These are phyloP conservation scores for Aethes cnicana DNA, from an alignment of 2,888 invertebrate genomes.

Conservation along the genomic window DNA sequence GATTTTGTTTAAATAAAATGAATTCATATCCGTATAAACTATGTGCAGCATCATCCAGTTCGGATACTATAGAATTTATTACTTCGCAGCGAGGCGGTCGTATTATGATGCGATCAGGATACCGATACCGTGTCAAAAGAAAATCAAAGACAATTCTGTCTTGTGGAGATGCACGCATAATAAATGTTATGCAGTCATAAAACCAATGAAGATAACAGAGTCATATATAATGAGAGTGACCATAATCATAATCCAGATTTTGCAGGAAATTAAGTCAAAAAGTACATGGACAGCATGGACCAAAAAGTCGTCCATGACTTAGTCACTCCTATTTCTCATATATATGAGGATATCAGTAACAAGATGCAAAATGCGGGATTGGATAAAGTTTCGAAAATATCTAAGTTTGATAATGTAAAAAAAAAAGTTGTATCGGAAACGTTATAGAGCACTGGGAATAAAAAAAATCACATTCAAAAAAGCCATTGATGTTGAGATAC, in stretches of 20 bases:
- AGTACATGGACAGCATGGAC: slow-evolving; percentile 20
- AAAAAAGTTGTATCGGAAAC: slow-evolving; percentile 16
- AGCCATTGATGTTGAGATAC: slow-evolving; percentile 6
- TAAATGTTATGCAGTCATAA: background rate
- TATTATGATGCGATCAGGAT: slow-evolving; percentile 6
- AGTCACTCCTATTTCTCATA: slow-evolving; percentile 14
- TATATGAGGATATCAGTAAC: slow-evolving; percentile 14
- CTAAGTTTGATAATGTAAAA: slow-evolving; percentile 10
- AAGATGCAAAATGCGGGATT: slow-evolving; percentile 15
- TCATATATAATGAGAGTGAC: no score
- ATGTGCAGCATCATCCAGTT: background rate
- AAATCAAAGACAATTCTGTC: slow-evolving; percentile 1
- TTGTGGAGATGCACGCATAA: background rate
- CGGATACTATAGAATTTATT: slow-evolving; percentile 4
- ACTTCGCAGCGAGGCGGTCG: slow-evolving; percentile 1
- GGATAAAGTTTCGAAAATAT: slow-evolving; percentile 8
- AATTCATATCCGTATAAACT: background rate
- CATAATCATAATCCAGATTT: slow-evolving; percentile 9
- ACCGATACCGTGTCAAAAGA: background rate
- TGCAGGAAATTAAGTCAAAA: slow-evolving; percentile 20
- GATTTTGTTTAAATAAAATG: background rate
- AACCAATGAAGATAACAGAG: no score
- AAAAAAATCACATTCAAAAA: slow-evolving; percentile 1
- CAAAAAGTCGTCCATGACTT: slow-evolving; percentile 18
- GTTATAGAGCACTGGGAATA: slow-evolving; percentile 14